These are phyloP conservation scores for Dysmachus trigonus DNA, from an alignment of 2,888 invertebrate species.

Conservation along the genomic window DNA sequence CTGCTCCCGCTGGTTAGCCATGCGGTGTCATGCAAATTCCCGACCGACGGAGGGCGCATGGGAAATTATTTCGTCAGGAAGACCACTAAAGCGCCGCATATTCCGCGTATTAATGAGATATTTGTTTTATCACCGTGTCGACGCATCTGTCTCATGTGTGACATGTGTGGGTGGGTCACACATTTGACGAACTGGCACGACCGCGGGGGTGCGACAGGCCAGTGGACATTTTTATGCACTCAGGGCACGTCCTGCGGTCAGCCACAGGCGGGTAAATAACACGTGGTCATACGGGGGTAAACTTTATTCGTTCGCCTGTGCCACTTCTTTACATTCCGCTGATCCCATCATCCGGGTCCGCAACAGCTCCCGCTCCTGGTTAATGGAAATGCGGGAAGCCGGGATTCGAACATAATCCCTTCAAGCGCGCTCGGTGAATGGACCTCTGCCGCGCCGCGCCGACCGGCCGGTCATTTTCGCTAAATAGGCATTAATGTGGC, in stretches of 20 bases:
- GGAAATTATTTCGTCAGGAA: neutral
- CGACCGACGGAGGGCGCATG: neutral
- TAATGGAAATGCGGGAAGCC: neutral
- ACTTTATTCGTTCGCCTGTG: neutral
- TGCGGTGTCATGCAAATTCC: neutral
- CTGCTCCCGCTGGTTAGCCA: neutral
- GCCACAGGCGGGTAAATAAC: conserved; percentile 2
- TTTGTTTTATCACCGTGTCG: conserved; percentile 8
- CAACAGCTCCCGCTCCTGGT: neutral
- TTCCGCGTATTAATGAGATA: neutral
- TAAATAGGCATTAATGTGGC: conserved; percentile 27
- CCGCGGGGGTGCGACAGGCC: too few relatives aligned
- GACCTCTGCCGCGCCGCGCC: neutral
- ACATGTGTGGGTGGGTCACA: neutral
- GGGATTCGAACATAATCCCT: neutral
- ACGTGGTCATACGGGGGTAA: neutral
- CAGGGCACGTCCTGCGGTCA: neutral
- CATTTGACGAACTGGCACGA: too few relatives aligned
- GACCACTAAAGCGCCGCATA: neutral
- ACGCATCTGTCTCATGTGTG: neutral
- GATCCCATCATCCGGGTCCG: neutral
- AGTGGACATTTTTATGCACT: conserved; percentile 8
- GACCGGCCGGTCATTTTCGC: neutral
- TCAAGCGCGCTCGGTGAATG: neutral
- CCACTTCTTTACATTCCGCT: neutral